These are phyloP conservation scores for Lycophotia porphyrea DNA, from an alignment of 2,888 invertebrate species.

Conservation along the genomic window DNA sequence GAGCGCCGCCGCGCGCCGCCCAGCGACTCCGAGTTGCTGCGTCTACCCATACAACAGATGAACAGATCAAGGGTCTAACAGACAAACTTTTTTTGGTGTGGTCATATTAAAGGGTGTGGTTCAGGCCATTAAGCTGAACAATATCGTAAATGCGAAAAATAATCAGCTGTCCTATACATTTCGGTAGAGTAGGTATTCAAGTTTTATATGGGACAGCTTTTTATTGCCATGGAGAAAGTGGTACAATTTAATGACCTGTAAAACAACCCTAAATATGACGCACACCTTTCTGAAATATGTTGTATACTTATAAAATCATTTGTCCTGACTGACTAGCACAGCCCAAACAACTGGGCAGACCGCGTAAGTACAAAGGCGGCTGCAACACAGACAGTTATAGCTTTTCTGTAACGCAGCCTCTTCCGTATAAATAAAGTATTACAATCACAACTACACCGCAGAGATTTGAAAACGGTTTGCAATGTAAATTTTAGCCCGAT, in stretches of 20 bases:
- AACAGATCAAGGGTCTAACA: not conserved
- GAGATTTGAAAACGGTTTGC: no score
- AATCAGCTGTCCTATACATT: not conserved
- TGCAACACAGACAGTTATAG: not conserved
- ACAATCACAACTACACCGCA: no score
- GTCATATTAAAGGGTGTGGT: not conserved
- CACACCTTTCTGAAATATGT: not conserved
- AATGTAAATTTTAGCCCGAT: no score
- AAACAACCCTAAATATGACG: not conserved
- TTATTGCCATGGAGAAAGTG: not conserved
- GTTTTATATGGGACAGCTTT: not conserved
- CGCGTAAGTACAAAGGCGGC: not conserved
- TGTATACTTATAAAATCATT: not conserved
- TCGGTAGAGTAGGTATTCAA: not conserved
- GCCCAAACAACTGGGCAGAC: not conserved
- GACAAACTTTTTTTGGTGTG: not conserved
- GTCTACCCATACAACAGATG: not conserved
- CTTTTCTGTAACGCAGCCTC: not conserved
- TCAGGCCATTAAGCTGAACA: not conserved
- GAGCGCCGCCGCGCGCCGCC: conserved; percentile 93
- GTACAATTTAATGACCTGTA: not conserved
- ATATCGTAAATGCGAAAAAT: not conserved
- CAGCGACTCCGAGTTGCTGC: conserved; percentile 74
- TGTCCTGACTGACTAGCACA: not conserved
- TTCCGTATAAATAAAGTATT: no score